A percentile compares a stretch with the other conserved stretches of the same genome.
Conservation (phyloP, 2,113 vertebrate species). For the Engraulis encrasicolus region DNA sequence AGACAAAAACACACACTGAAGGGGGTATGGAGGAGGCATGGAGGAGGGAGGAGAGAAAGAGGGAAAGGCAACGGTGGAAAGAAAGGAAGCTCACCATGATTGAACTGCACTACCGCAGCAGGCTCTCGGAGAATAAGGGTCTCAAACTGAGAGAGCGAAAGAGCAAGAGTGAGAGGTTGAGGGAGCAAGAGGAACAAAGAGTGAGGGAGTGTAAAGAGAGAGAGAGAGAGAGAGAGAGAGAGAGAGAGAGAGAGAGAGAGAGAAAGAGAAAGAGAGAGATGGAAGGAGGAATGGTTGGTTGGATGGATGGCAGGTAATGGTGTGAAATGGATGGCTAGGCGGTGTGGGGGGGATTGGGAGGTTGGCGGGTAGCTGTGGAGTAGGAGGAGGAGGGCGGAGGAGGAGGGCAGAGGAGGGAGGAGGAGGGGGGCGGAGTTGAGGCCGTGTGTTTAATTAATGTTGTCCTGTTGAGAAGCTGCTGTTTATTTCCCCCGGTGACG, state of each 20-base stretch:
- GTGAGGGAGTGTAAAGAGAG: not conserved
- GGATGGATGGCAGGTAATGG: not conserved
- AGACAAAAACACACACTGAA: not conserved
- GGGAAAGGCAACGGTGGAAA: not conserved
- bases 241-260: not conserved
- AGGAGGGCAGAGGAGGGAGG: too few relatives aligned
- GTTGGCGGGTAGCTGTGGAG: constrained; percentile 36
- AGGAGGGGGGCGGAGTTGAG: constrained; percentile 56
- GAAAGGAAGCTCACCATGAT: not conserved
- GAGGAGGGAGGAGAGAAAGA: not conserved
- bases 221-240: not conserved
- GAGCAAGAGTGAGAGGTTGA: too few relatives aligned
- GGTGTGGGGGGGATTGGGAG: not conserved
- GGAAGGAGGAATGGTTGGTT: not conserved
- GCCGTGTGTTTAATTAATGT: constrained; percentile 72
- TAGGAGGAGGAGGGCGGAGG: too few relatives aligned
- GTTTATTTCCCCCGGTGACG: constrained; percentile 73
- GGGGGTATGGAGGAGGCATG: too few relatives aligned
- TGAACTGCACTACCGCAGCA: not conserved
- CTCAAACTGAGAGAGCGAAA: not conserved
- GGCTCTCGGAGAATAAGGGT: not conserved
- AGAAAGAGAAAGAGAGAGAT: not conserved
- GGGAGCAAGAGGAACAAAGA: too few relatives aligned
- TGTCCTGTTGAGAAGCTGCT: constrained; percentile 71
- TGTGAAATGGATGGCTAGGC: not conserved